phyloP scores from a whole-genome alignment of 1,140 invertebrate species.

The Chelonus insularis region DNA sequence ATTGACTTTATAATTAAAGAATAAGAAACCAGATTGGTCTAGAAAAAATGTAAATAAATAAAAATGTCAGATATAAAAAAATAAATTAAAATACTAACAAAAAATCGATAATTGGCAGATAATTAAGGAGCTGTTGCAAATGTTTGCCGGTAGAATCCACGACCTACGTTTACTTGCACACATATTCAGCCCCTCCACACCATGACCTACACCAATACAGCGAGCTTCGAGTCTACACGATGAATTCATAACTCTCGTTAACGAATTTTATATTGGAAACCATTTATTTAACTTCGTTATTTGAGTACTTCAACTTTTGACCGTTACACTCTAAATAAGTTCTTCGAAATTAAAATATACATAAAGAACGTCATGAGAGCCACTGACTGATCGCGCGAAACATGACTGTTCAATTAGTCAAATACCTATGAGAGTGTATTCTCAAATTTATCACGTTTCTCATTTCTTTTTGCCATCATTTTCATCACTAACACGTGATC shows the following conservation, averaged over 20 bases:
- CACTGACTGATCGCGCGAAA: slow-evolving; percentile 10
- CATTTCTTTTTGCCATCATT: too few relatives aligned
- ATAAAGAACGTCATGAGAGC: too few relatives aligned
- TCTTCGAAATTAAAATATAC: too few relatives aligned
- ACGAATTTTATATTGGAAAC: too few relatives aligned
- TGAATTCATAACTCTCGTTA: slow-evolving; percentile 11
- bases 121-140: background rate
- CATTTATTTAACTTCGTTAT: too few relatives aligned
- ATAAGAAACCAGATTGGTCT: too few relatives aligned
- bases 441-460: background rate
- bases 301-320: too few relatives aligned
- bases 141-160: background rate
- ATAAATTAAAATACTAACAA: background rate
- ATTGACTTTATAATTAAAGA: too few relatives aligned
- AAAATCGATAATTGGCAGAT: background rate
- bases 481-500: too few relatives aligned
- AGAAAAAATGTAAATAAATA: too few relatives aligned
- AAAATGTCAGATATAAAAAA: background rate
- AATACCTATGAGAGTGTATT: slow-evolving; percentile 7
- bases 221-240: background rate
- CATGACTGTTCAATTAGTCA: slow-evolving; percentile 25
- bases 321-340: too few relatives aligned
- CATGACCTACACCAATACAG: slow-evolving; percentile 12
- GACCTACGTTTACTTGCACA: slow-evolving; percentile 17
- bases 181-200: background rate